Conservation (phyloP, 2,888 invertebrate genomes). For the Bimastos eiseni region DNA sequence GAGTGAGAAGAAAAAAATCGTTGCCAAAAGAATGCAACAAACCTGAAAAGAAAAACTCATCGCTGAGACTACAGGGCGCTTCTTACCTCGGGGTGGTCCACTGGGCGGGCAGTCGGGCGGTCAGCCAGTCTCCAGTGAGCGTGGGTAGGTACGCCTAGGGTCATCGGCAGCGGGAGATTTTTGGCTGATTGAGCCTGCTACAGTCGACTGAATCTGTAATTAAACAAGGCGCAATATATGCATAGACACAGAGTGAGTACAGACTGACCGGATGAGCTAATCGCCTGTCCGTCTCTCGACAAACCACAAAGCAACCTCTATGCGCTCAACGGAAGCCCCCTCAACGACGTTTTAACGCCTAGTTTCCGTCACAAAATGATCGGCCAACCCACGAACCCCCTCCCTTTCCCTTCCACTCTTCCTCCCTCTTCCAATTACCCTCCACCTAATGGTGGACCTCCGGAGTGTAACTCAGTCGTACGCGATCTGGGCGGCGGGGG, state of each 20-base stretch:
- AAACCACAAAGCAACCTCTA: conserved; percentile 5
- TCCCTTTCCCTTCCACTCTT: not conserved
- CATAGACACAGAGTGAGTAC: not conserved
- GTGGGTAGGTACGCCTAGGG: not conserved
- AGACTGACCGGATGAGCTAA: conserved; percentile 13
- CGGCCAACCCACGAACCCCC: not conserved
- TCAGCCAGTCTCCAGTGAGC: not conserved
- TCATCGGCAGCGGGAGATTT: conserved; percentile 13
- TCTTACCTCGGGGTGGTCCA: not conserved
- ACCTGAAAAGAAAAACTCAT: not conserved
- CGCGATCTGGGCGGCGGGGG: not conserved
- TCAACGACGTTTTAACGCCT: not conserved
- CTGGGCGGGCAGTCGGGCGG: not conserved
- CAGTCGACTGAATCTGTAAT: not conserved
- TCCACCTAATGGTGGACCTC: not conserved
- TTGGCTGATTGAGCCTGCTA: not conserved
- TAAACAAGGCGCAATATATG: not conserved
- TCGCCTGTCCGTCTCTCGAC: not conserved
- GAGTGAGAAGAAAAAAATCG: not conserved
- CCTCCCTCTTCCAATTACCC: not conserved
- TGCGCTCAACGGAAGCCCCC: not conserved
- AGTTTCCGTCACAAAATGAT: not conserved
- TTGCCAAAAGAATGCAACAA: not conserved
- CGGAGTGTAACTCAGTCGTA: not conserved
- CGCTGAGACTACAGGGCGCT: not conserved